Evolutionary conservation across 2,888 invertebrate genomes (phyloP).

Genomic region (Ametastegia equiseti): DNA sequence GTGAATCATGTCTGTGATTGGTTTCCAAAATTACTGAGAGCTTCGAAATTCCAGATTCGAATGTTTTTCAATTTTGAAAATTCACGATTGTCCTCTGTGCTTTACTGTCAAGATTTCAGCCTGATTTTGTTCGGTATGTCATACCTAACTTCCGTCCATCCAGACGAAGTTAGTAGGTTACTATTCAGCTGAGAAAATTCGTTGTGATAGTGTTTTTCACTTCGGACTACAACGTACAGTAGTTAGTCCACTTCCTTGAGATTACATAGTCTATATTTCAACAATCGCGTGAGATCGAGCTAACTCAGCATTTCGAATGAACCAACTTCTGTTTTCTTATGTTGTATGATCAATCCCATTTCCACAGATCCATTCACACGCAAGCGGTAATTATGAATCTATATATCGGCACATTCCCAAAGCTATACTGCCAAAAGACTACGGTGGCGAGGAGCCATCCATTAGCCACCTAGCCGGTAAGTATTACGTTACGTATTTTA

Average conservation of each 20-base stretch:
- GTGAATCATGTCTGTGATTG: background rate
- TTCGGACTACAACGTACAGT: background rate
- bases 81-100: background rate
- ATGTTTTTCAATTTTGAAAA: no score
- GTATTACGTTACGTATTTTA: no score
- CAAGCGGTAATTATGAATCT: conserved; percentile 73
- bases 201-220: background rate
- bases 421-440: conserved; percentile 80
- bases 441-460: conserved; percentile 79
- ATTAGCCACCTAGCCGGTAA: conserved; percentile 76
- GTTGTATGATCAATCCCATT: background rate
- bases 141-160: background rate
- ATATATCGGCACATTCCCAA: conserved; percentile 78
- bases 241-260: background rate
- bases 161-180: background rate
- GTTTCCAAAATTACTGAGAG: background rate
- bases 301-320: background rate
- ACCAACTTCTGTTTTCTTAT: background rate
- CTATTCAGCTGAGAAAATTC: background rate
- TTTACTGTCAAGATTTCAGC: no score
- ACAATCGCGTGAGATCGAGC: no score
- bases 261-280: no score
- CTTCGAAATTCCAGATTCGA: background rate
- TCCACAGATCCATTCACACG: conserved; percentile 69
- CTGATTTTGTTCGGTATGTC: background rate